phyloP scores from a whole-genome alignment of 2,113 vertebrate species.

The Cygnus atratus region DNA sequence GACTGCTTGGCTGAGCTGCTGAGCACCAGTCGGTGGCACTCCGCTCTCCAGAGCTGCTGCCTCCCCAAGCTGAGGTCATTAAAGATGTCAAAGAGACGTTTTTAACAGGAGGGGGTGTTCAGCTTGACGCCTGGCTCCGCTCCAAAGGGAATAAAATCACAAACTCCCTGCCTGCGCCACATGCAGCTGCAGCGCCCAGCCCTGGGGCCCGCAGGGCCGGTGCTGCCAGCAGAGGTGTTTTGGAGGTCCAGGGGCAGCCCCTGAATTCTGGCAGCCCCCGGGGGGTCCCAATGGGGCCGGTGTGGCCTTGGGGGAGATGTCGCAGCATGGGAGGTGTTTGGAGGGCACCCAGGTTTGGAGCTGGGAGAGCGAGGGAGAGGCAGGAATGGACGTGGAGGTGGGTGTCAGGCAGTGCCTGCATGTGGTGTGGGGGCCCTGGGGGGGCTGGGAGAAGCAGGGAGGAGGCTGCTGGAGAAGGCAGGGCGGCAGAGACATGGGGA shows the following conservation, averaged over 20 bases:
- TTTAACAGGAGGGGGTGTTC: neutral
- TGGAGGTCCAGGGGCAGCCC: neutral
- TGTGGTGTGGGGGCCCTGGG: neutral
- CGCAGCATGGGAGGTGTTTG: neutral
- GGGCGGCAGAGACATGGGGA: neutral
- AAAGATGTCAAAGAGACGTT: conserved; percentile 23
- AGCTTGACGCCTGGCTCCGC: neutral
- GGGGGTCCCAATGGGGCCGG: neutral
- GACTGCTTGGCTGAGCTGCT: neutral
- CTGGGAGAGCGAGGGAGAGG: neutral
- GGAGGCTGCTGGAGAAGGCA: neutral
- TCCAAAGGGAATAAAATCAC: conserved; percentile 17
- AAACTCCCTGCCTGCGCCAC: fast-evolving
- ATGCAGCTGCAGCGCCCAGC: neutral
- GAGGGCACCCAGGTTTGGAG: neutral
- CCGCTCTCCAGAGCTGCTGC: neutral
- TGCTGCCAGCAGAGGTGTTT: neutral
- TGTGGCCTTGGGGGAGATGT: neutral
- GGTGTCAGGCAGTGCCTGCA: fast-evolving
- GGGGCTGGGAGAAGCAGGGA: neutral
- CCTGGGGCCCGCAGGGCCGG: fast-evolving
- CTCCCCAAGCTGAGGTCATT: neutral
- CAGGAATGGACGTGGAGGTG: too few species aligned
- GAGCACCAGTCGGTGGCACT: fast-evolving
- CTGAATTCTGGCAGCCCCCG: neutral